These are phyloP conservation scores for Diplolepis rosae DNA, from an alignment of 2,888 invertebrate species.

Conservation along the genomic window DNA sequence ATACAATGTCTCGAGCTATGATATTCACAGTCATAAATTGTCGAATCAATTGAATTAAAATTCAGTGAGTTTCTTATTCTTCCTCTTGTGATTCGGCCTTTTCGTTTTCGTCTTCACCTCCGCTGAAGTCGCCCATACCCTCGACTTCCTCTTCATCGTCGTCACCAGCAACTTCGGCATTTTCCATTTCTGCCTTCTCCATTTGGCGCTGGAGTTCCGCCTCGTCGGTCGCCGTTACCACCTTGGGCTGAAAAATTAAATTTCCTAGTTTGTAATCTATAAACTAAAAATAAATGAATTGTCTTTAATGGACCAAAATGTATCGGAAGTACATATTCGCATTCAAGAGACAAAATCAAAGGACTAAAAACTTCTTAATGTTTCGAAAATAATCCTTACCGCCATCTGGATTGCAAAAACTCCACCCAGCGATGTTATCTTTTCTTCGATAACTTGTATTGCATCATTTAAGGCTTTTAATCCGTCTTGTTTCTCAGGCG, in stretches of 20 bases:
- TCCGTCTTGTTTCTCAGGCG: constrained; percentile 96
- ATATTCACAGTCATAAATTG: background rate
- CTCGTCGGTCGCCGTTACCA: constrained; percentile 98
- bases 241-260: constrained; percentile 84
- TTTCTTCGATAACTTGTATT: constrained; percentile 88
- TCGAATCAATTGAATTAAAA: background rate
- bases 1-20: background rate
- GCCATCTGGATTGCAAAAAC: constrained; percentile 96
- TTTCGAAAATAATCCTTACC: constrained; percentile 79
- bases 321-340: no score
- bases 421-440: constrained; percentile 89
- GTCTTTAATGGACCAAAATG: no score
- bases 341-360: no score
- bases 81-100: constrained; percentile 66
- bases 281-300: background rate
- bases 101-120: constrained; percentile 72
- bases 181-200: constrained; percentile 95
- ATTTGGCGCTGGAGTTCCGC: constrained; percentile 94
- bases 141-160: constrained; percentile 89
- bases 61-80: constrained; percentile 52
- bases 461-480: constrained; percentile 92
- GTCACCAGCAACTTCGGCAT: constrained; percentile 94
- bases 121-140: constrained; percentile 75
- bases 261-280: background rate
- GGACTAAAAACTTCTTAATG: no score